Evolutionary conservation across 2,888 invertebrate species (phyloP).

Genomic region (Oscheius sp.): DNA sequence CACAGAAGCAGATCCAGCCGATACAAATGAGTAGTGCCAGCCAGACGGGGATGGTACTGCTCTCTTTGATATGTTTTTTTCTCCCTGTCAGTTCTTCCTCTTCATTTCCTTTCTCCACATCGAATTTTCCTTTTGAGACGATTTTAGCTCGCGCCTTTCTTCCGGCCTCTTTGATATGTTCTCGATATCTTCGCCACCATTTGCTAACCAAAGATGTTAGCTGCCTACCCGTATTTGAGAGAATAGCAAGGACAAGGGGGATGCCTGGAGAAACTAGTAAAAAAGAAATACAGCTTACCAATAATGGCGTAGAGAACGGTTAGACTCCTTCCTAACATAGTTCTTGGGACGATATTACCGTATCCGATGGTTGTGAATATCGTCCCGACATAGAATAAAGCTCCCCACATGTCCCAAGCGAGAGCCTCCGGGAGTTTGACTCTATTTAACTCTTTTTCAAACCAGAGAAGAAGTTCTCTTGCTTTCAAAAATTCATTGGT

Average conservation of each 20-base stretch:
- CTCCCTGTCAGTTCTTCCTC: not conserved
- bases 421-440: constrained; percentile 61
- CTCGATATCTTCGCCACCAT: constrained; percentile 49
- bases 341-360: constrained; percentile 91
- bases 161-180: constrained; percentile 39
- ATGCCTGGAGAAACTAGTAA: constrained; percentile 36
- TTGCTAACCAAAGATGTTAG: constrained; percentile 52
- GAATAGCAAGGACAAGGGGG: constrained; percentile 89
- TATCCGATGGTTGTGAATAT: constrained; percentile 75
- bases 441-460: constrained; percentile 54
- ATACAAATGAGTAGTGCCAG: constrained; percentile 85
- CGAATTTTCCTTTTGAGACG: not conserved
- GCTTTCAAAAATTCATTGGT: constrained; percentile 9
- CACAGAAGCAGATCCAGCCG: constrained; percentile 86
- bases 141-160: constrained; percentile 34
- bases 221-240: constrained; percentile 88
- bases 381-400: constrained; percentile 73
- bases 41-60: constrained; percentile 79
- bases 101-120: constrained; percentile 8
- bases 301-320: constrained; percentile 92
- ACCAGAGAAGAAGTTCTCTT: constrained; percentile 50
- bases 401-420: constrained; percentile 71
- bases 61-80: not conserved
- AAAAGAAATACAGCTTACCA: constrained; percentile 73
- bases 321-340: constrained; percentile 82